phyloP scores from a whole-genome alignment of 2,888 invertebrate species.

The Anticlea derivata region DNA sequence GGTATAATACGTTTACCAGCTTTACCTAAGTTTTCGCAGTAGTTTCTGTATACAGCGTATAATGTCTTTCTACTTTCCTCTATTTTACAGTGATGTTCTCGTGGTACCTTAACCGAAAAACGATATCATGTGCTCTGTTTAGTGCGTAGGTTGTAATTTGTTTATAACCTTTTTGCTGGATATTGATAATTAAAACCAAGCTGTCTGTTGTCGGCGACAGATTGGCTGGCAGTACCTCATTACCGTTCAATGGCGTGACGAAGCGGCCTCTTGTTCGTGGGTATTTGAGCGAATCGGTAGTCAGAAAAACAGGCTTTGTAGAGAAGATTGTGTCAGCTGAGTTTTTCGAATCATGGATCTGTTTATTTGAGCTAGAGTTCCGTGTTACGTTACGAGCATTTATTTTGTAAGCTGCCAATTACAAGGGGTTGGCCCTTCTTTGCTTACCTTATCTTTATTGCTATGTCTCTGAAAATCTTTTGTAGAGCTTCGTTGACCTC shows the following conservation, averaged over 20 bases:
- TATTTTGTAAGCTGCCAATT: neutral
- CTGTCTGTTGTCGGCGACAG: slow-evolving; percentile 41
- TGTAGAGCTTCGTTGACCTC: neutral
- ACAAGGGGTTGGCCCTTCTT: neutral
- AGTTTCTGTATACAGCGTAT: too few relatives aligned
- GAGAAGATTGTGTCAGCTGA: slow-evolving; percentile 18
- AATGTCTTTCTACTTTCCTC: too few relatives aligned
- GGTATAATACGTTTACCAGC: too few relatives aligned
- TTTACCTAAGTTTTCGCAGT: too few relatives aligned
- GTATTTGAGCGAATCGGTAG: slow-evolving; percentile 40
- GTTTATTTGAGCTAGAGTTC: slow-evolving; percentile 8
- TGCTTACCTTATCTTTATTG: neutral
- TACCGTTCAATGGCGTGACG: slow-evolving; percentile 55
- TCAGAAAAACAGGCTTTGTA: slow-evolving; percentile 26
- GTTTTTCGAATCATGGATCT: slow-evolving; percentile 8
- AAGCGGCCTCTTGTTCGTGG: slow-evolving; percentile 40
- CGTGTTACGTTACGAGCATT: slow-evolving; percentile 6
- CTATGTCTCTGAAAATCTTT: neutral
- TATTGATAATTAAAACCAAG: slow-evolving; percentile 13
- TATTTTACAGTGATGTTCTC: too few relatives aligned
- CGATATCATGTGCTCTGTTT: slow-evolving; percentile 13
- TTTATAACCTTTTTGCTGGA: slow-evolving; percentile 21
- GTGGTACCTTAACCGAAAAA: too few relatives aligned
- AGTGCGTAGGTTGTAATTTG: slow-evolving; percentile 18
- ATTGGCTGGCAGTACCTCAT: slow-evolving; percentile 44